phyloP scores from a whole-genome alignment of 2,797 vertebrate genomes.

The Lutjanus argentimaculatus region DNA sequence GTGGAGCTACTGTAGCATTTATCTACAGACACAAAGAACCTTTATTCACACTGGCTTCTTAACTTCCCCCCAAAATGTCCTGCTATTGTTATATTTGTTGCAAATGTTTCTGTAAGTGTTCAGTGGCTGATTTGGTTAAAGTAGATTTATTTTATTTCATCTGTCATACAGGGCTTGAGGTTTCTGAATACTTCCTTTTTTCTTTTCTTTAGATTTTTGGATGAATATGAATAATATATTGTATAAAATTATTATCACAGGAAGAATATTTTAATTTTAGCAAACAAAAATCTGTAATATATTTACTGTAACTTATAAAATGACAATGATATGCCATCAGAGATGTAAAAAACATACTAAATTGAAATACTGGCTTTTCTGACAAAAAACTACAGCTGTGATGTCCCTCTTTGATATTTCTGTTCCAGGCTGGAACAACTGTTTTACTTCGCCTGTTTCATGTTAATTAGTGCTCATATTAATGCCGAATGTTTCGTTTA shows the following conservation, averaged over 20 bases:
- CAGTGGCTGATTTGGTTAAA: not conserved
- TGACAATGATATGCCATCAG: no score
- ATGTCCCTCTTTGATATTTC: no score
- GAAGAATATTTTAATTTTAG: not conserved
- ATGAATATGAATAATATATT: not conserved
- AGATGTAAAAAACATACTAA: no score
- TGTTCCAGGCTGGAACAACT: no score
- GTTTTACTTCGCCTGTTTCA: no score
- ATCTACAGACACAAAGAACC: conserved; percentile 24
- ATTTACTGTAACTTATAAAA: no score
- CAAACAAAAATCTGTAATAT: no score
- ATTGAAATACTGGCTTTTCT: no score
- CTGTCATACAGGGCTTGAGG: not conserved
- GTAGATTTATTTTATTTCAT: not conserved
- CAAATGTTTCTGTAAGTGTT: not conserved
- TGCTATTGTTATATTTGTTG: not conserved
- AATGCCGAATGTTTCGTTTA: no score
- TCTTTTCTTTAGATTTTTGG: no score
- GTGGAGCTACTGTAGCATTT: conserved; percentile 32
- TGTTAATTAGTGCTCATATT: no score
- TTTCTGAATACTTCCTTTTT: not conserved
- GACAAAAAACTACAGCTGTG: not conserved
- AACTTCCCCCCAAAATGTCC: not conserved
- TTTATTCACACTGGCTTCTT: conserved; percentile 17
- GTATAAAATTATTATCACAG: not conserved